Evolutionary conservation across 2,797 vertebrate genomes (phyloP).

Genomic region (Smutsia gigantea): DNA sequence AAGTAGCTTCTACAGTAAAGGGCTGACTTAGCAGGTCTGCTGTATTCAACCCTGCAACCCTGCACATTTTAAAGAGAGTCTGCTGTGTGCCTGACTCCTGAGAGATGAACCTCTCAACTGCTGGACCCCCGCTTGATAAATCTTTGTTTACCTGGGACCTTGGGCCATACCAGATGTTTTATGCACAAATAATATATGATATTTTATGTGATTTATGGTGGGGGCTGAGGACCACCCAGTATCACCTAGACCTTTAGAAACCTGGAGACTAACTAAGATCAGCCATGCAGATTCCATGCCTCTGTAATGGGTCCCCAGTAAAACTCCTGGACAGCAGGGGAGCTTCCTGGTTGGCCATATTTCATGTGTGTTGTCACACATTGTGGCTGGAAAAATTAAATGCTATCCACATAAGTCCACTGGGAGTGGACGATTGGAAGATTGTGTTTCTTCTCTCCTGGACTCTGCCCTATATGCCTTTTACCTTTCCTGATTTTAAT

Average conservation of each 20-base stretch:
- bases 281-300: rapidly evolving
- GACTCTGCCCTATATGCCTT: background rate
- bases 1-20: background rate
- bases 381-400: background rate
- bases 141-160: background rate
- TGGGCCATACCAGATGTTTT: background rate
- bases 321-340: background rate
- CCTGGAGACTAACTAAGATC: background rate
- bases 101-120: background rate
- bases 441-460: background rate
- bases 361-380: background rate
- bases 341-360: background rate
- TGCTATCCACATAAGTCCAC: rapidly evolving
- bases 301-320: no score
- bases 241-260: background rate
- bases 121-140: background rate
- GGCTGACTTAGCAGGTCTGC: background rate
- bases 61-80: background rate
- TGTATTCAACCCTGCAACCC: background rate
- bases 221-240: background rate
- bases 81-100: background rate
- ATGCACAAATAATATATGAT: background rate
- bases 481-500: background rate
- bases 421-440: background rate
- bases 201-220: background rate